These are phyloP conservation scores for Sebastes hubbsi DNA, from an alignment of 2,797 vertebrate genomes.

Conservation along the genomic window DNA sequence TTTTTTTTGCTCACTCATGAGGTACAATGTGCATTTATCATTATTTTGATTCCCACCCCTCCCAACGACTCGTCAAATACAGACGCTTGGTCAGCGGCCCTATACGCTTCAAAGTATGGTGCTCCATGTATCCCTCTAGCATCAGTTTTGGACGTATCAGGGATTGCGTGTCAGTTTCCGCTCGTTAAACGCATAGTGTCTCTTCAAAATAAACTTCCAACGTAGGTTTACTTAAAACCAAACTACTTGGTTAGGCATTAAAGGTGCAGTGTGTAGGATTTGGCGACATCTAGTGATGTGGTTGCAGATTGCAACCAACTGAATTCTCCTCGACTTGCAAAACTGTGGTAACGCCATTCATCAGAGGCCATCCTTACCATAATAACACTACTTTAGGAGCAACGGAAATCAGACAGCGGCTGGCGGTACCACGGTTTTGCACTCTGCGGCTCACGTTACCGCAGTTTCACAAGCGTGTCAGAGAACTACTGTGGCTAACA, in stretches of 20 bases:
- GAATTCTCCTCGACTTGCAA: rapidly evolving
- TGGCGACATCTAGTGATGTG: no score
- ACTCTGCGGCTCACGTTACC: rapidly evolving
- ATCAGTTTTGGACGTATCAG: not conserved
- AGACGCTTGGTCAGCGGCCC: not conserved
- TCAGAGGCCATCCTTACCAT: no score
- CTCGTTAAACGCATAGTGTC: not conserved
- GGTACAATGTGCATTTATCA: not conserved
- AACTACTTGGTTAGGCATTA: no score
- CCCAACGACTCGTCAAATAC: not conserved
- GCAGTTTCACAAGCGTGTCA: no score
- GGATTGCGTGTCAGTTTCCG: not conserved
- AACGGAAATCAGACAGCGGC: rapidly evolving
- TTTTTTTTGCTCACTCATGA: slow-evolving; percentile 15
- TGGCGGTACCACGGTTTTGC: no score
- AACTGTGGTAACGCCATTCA: no score
- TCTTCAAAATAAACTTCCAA: not conserved
- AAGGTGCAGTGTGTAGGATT: no score
- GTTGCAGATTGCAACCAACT: no score
- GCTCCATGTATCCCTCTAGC: not conserved
- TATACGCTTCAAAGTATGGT: not conserved
- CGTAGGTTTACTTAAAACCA: not conserved
- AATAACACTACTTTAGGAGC: no score
- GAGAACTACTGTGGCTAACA: no score
- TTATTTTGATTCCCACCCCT: not conserved